These are phyloP conservation scores for Patella depressa DNA, from an alignment of 2,888 invertebrate species.

Conservation along the genomic window DNA sequence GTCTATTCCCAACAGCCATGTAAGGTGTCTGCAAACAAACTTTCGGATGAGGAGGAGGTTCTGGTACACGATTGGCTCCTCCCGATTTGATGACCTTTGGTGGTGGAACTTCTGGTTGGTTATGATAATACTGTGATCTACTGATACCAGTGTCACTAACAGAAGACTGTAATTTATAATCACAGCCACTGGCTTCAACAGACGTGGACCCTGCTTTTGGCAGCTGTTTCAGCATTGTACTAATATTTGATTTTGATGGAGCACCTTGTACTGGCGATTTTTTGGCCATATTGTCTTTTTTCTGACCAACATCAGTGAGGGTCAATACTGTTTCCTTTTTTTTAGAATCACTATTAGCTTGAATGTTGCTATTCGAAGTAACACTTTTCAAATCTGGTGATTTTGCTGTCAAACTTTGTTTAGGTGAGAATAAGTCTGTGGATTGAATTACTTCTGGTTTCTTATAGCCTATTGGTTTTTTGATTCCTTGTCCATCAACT, in stretches of 20 bases:
- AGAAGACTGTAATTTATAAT: background rate
- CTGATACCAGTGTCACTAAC: slow-evolving; percentile 4
- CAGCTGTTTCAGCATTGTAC: slow-evolving; percentile 2
- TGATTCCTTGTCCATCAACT: slow-evolving; percentile 60
- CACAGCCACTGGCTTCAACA: slow-evolving; percentile 2
- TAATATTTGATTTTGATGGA: background rate
- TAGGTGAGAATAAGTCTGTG: slow-evolving; percentile 10
- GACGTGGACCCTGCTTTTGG: background rate
- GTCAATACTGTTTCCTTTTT: slow-evolving; percentile 12
- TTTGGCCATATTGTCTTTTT: slow-evolving; percentile 10
- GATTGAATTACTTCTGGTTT: slow-evolving; percentile 9
- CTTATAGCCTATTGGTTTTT: slow-evolving; percentile 38
- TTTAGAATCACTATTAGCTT: background rate
- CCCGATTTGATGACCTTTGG: background rate
- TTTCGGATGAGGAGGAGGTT: slow-evolving; percentile 25
- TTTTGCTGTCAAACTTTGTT: background rate
- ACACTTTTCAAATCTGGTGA: slow-evolving; percentile 9
- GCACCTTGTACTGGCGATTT: background rate
- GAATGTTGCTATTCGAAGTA: slow-evolving; percentile 5
- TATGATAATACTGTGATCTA: slow-evolving; percentile 7
- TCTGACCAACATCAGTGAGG: background rate
- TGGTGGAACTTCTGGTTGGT: background rate
- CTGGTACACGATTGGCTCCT: background rate
- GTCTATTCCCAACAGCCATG: slow-evolving; percentile 24
- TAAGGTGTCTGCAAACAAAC: slow-evolving; percentile 17